These are phyloP conservation scores for Balearica regulorum DNA, from an alignment of 2,797 vertebrate species.

Conservation along the genomic window DNA sequence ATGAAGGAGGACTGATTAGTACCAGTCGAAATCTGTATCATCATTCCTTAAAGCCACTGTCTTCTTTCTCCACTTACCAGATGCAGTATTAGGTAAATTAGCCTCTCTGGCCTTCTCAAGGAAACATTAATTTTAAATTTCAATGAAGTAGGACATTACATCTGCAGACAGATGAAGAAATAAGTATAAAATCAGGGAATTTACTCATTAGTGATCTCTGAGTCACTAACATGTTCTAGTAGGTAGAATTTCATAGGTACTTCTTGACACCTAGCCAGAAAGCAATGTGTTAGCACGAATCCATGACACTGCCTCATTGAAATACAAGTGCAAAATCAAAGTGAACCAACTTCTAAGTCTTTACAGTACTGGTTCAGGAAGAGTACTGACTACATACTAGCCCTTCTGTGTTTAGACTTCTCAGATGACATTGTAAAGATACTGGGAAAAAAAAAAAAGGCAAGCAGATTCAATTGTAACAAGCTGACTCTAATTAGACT, in stretches of 20 bases:
- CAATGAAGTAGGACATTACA: neutral
- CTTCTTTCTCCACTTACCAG: neutral
- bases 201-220: neutral
- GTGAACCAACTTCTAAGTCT: neutral
- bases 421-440: neutral
- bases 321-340: neutral
- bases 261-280: neutral
- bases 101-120: neutral
- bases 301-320: neutral
- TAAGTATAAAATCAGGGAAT: neutral
- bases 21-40: neutral
- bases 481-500: neutral
- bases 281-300: fast-evolving
- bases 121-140: neutral
- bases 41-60: neutral
- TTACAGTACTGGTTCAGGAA: neutral
- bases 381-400: neutral
- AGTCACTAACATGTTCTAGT: neutral
- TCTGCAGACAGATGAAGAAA: neutral
- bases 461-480: neutral
- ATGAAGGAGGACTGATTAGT: neutral
- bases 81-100: neutral
- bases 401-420: neutral
- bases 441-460: neutral
- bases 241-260: neutral